Evolutionary conservation across 2,113 vertebrate species (phyloP), one percentile per base, ranked within the genome.

Genomic region (Marcusenius ussheri): DNA sequence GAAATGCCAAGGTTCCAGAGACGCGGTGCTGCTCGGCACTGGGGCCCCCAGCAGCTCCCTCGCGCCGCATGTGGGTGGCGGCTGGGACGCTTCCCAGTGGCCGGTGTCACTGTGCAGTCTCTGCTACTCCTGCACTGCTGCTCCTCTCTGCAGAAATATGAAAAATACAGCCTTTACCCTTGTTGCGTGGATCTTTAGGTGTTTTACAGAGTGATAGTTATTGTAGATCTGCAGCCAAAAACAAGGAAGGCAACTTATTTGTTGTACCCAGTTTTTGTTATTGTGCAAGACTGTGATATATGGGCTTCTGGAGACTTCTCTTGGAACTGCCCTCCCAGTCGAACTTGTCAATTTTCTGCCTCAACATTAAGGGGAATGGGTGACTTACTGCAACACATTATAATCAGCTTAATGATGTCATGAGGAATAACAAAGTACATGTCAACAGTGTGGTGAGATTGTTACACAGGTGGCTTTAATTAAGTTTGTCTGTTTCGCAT

Each of bases 401-500:
- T 74, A 87, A 74, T 90, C 84, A 87, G 84, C 89, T 74, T 70
- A 31, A 62, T 90, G 83, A 90, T 89, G 83, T 47, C 45, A 87
- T 86, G 21, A 50, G 83, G 49, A 70, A 87, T 87, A 31, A 62
- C 9, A 39, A 50, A 87, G 56, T 46, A 21, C 53, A 86, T 90
- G 53, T 89, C 83, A 39, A 56, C 46, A 35, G 27, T 50, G 70
- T 46, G 6, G 83, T 74, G 74, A 56, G 21, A 21, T 51, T 15
- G 51, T 85, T 17, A 80, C 27, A 10, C 49, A 83, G 62, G 47
- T 24, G 66, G 62, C 70, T 77, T 90, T 74, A 77, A 90, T 90
- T 53, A 85, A 89, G 46, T 89, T n/a, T 83, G 88, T 91, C 83
- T 91, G 88, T 92, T 94, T 93, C 92, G 89, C 92, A 93, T 92